Conservation (phyloP, 1,140 invertebrate species). For the Dendroctonus ponderosae region DNA sequence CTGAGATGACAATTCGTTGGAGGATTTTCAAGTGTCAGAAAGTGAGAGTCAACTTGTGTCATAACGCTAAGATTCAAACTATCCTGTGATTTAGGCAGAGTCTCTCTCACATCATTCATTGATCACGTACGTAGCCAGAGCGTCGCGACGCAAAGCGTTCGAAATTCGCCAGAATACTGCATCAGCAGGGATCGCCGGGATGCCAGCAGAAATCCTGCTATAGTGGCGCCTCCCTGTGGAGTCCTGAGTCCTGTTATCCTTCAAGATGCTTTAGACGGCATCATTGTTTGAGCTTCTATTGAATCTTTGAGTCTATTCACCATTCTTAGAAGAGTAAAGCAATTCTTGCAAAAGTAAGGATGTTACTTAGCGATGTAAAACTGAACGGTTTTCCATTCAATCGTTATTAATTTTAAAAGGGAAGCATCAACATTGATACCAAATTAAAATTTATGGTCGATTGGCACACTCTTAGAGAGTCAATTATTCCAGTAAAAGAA, state of each 20-base stretch:
- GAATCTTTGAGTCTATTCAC: neutral
- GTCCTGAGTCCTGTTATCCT: constrained; percentile 24
- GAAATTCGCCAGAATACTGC: constrained; percentile 32
- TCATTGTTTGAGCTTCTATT: constrained; percentile 15
- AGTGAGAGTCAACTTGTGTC: constrained; percentile 6
- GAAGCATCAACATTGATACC: too few relatives aligned
- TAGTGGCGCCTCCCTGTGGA: constrained; percentile 20
- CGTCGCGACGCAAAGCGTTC: constrained; percentile 27
- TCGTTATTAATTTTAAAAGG: too few relatives aligned
- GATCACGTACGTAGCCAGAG: constrained; percentile 13
- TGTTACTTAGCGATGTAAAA: too few relatives aligned
- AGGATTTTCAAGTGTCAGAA: too few relatives aligned
- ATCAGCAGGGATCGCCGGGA: constrained; percentile 35
- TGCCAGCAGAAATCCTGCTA: constrained; percentile 33
- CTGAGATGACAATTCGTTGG: too few relatives aligned
- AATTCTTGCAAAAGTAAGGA: too few relatives aligned
- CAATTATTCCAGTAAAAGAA: too few relatives aligned
- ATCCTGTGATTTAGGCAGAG: constrained; percentile 1
- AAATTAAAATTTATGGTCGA: too few relatives aligned
- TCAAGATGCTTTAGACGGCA: constrained; percentile 23
- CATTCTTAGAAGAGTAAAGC: too few relatives aligned
- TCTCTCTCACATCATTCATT: constrained; percentile 15
- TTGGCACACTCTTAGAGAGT: too few relatives aligned
- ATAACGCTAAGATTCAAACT: constrained; percentile 7
- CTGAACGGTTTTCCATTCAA: too few relatives aligned